phyloP scores from a whole-genome alignment of 1,140 invertebrate species.

The Listronotus bonariensis region DNA sequence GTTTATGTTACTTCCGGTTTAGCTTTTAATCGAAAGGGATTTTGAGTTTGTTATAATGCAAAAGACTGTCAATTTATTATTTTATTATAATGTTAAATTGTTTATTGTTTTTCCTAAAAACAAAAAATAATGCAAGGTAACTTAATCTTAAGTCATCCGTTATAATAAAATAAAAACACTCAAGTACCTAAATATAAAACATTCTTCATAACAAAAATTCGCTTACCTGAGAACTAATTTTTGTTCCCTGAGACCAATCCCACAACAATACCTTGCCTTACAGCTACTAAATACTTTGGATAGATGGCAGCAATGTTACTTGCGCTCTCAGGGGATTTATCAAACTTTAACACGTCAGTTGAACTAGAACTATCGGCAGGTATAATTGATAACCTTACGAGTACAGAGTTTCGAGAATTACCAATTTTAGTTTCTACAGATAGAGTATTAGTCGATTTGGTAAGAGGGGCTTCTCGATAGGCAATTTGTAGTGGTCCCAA shows the following conservation, averaged over 20 bases:
- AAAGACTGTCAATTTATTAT: no score
- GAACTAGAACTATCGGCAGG: conserved; percentile 49
- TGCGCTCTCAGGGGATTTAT: conserved; percentile 67
- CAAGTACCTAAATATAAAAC: no score
- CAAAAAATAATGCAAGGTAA: no score
- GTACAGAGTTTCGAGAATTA: conserved; percentile 61
- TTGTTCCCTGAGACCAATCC: conserved; percentile 72
- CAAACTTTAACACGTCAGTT: conserved; percentile 60
- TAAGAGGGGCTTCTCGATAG: conserved; percentile 79
- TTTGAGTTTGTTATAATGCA: no score
- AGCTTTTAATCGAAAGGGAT: no score
- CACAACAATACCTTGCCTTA: conserved; percentile 66
- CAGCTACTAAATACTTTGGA: conserved; percentile 63
- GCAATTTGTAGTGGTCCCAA: conserved; percentile 94
- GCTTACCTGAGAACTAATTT: conserved; percentile 69
- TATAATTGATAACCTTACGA: conserved; percentile 64
- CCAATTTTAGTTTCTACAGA: conserved; percentile 71
- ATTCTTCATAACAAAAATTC: neutral
- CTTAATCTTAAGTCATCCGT: no score
- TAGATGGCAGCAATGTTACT: conserved; percentile 66
- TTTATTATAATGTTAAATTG: no score
- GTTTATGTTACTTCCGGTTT: no score
- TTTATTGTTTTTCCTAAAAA: no score
- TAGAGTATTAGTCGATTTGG: conserved; percentile 59
- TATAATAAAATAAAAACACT: no score